phyloP scores from a whole-genome alignment of 2,797 vertebrate genomes.

The Prunella strophiata region DNA sequence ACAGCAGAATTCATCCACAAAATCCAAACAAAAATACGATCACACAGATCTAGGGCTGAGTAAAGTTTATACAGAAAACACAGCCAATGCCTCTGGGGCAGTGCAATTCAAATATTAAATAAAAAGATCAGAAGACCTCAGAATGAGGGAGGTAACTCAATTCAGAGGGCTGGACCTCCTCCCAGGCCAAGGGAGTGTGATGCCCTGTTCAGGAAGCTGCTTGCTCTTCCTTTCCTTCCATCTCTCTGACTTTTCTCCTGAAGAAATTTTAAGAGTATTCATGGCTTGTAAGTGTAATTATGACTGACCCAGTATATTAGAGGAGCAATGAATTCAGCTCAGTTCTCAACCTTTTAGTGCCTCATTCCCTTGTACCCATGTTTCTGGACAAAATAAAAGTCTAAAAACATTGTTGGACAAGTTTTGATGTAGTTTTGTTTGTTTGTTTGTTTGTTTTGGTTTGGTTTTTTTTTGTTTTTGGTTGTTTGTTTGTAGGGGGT shows the following conservation, averaged over 20 bases:
- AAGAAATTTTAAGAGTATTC: neutral
- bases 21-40: fast-evolving
- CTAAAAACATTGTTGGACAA: neutral
- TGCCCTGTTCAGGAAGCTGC: neutral
- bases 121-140: neutral
- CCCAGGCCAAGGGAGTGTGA: neutral
- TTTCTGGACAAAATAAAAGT: neutral
- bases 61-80: neutral
- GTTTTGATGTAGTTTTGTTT: neutral
- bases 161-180: neutral
- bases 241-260: neutral
- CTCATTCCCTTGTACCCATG: neutral
- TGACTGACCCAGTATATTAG: neutral
- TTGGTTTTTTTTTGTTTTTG: neutral
- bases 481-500: too few relatives aligned
- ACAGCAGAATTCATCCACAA: neutral
- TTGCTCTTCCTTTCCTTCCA: neutral
- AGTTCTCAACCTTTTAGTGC: neutral
- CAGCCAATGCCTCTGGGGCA: neutral
- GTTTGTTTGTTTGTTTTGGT: neutral
- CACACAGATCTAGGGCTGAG: fast-evolving
- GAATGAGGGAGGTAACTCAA: neutral
- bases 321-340: neutral
- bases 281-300: neutral
- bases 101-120: neutral